Base-by-base conservation (phyloP, 1,140 invertebrate species). In the Drosophila dunni region DNA sequence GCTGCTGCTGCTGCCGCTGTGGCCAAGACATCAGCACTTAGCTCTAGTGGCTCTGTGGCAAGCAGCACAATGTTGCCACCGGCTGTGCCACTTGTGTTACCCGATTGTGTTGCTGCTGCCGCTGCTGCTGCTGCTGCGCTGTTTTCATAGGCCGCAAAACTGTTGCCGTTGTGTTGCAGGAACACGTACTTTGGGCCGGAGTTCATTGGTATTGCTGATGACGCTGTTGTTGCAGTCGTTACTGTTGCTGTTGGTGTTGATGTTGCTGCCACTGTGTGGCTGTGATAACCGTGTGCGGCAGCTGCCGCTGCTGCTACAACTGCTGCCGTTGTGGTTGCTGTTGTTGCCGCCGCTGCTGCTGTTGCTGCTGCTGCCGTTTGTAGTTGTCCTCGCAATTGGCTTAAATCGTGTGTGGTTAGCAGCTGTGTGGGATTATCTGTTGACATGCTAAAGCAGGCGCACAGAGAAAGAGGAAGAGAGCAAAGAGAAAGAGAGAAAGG, bases 341-440 rank as follows among this genome's bases (percentile, higher is more conserved):
- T 29, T 29, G 24, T 29, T 29, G 24, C 24, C 24, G 24, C 24
- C 5, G 24, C 24, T 0, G 64, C 29, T 75, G 65, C 42, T 72
- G 74, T 3, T 80, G 69, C 24, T 63, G 61, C 48, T 54, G 71
- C 17, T 24, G 33, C 67, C 50, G 54, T 50, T 17, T 86, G 82
- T 40, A 85, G 38, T 61, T 90, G 83, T 10, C 84, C 82, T 34
- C 85, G 83, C 53, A 92, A 67, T 65, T 90, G 90, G 56, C 70
- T 81, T 54, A 91, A 46, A 78, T 91, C 91, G 71, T 91, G 84
- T 62, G 75, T 66, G 42, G 83, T 81, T 63, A 91, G 73, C 70
- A 91, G 61, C 74, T 91, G 90, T 79, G 88, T 85, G 63, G 91
- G 85, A 83, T 91, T 91, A 82, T 92, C 91, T 74, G 83, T 91